A percentile compares a stretch with the other conserved stretches of the same genome.
Evolutionary conservation across 2,888 invertebrate species (phyloP).

Genomic region (Gasteruption jaculator): DNA sequence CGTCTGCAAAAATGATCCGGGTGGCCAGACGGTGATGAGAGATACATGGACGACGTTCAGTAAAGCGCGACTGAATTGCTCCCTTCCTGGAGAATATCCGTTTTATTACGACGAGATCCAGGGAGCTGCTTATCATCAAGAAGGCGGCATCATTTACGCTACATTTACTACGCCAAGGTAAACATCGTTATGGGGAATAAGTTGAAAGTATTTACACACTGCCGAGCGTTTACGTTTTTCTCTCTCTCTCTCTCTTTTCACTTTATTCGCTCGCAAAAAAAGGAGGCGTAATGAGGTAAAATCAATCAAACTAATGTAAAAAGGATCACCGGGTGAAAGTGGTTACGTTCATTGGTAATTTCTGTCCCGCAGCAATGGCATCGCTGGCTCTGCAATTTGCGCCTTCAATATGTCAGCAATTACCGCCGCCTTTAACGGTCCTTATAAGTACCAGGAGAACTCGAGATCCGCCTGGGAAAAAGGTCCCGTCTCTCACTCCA

Average conservation of each 20-base stretch:
- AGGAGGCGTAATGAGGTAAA: too few species aligned
- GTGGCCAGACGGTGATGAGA: conserved; percentile 70
- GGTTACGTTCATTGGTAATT: too few species aligned
- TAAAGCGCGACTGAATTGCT: conserved; percentile 81
- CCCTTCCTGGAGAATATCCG: conserved; percentile 78
- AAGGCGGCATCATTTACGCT: conserved; percentile 75
- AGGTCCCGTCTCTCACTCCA: conserved; percentile 48
- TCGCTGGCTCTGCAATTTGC: conserved; percentile 88
- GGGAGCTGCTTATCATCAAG: conserved; percentile 71
- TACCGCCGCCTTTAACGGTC: conserved; percentile 75
- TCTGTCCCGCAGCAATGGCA: conserved; percentile 64
- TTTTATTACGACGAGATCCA: conserved; percentile 89
- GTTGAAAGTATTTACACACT: too few species aligned
- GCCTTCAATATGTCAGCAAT: conserved; percentile 83
- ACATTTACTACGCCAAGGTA: conserved; percentile 80
- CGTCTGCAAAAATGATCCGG: conserved; percentile 85
- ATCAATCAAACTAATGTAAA: too few species aligned
- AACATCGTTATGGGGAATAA: conserved; percentile 27
- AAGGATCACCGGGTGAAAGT: too few species aligned
- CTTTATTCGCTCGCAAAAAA: too few species aligned
- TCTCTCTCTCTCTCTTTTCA: too few species aligned
- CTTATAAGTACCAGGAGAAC: conserved; percentile 79
- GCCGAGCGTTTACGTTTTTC: too few species aligned
- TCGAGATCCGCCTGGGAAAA: conserved; percentile 76
- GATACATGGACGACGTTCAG: conserved; percentile 91